These are phyloP conservation scores for Threskiornis aethiopicus DNA, from an alignment of 2,797 vertebrate genomes.

Conservation along the genomic window DNA sequence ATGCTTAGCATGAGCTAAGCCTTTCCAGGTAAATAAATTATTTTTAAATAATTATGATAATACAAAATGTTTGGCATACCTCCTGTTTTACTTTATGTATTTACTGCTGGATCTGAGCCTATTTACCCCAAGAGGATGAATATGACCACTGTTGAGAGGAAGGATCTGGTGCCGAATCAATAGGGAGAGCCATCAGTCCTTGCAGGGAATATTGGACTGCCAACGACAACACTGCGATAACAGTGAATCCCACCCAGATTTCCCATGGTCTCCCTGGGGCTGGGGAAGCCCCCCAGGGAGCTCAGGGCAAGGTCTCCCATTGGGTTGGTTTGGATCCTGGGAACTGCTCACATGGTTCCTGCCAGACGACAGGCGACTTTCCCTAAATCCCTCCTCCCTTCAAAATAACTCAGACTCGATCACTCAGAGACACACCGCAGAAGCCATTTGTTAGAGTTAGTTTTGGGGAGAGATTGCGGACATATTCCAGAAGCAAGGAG, in stretches of 20 bases:
- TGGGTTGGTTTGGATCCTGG: neutral
- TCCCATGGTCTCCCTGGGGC: neutral
- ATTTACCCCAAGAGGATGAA: neutral
- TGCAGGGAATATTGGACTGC: neutral
- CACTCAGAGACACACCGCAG: neutral
- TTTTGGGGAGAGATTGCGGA: neutral
- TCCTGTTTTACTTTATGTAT: neutral
- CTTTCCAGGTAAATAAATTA: constrained; percentile 58
- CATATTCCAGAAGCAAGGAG: neutral
- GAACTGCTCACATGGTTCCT: neutral
- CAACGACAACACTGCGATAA: constrained; percentile 41
- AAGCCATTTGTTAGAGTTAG: neutral
- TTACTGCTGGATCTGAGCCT: constrained; percentile 14
- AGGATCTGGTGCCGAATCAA: constrained; percentile 29
- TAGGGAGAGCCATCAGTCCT: constrained; percentile 8
- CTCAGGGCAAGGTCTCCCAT: neutral
- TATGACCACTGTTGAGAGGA: neutral
- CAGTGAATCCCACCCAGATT: neutral
- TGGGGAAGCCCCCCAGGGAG: neutral
- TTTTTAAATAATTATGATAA: constrained; percentile 16
- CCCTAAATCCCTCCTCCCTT: neutral
- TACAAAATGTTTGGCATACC: neutral
- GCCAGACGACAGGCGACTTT: neutral
- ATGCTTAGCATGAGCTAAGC: constrained; percentile 43
- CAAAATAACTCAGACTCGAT: neutral